A percentile compares a stretch with the other conserved stretches of the same genome.
These are phyloP conservation scores for Coelopa frigida DNA, from an alignment of 1,140 invertebrate genomes.

Conservation along the genomic window DNA sequence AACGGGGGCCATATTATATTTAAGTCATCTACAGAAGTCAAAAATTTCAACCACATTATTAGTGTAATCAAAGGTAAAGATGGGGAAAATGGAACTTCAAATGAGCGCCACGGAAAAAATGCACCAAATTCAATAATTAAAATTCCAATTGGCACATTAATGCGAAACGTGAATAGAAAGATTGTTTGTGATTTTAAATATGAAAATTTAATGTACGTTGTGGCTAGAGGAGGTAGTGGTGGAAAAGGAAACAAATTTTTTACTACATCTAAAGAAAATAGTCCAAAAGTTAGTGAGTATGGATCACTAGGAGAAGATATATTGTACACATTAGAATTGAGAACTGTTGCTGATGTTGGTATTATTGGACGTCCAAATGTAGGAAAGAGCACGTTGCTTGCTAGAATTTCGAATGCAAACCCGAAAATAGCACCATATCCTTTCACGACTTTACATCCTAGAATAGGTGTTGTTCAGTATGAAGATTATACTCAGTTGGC, in stretches of 20 bases:
- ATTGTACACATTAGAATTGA: constrained; percentile 72
- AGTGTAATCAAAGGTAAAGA: constrained; percentile 54
- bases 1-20: constrained; percentile 96
- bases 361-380: constrained; percentile 94
- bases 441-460: constrained; percentile 90
- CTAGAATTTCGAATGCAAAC: constrained; percentile 81
- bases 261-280: constrained; percentile 68
- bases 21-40: constrained; percentile 59
- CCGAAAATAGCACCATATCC: constrained; percentile 94
- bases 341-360: constrained; percentile 90
- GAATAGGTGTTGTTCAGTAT: constrained; percentile 90
- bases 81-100: constrained; percentile 67
- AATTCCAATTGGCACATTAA: constrained; percentile 84
- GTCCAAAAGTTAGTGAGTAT: constrained; percentile 78
- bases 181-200: constrained; percentile 64
- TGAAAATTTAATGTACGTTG: constrained; percentile 79
- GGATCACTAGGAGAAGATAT: constrained; percentile 78
- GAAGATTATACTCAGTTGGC: constrained; percentile 87
- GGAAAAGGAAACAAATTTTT: constrained; percentile 95
- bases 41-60: constrained; percentile 64
- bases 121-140: constrained; percentile 68
- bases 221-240: constrained; percentile 85
- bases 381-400: constrained; percentile 90
- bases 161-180: constrained; percentile 56
- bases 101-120: constrained; percentile 81